phyloP scores from a whole-genome alignment of 2,888 invertebrate genomes.

The Unio delphinus region DNA sequence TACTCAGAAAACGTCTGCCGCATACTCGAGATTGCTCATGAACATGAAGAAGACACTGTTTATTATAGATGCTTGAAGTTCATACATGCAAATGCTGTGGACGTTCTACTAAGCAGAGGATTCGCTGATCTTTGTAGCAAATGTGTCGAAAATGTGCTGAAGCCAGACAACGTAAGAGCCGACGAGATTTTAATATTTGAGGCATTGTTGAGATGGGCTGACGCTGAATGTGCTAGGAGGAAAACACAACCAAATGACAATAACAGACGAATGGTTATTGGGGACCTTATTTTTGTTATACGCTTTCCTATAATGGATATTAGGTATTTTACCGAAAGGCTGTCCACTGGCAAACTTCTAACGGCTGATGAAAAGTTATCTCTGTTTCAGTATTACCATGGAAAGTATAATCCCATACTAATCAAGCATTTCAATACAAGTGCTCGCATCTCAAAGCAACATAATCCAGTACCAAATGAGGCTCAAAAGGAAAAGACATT shows the following conservation, averaged over 20 bases:
- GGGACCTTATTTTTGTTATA: conserved; percentile 11
- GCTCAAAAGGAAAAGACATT: too few relatives aligned
- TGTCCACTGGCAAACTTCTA: conserved; percentile 21
- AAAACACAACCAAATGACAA: conserved; percentile 14
- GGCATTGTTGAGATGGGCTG: conserved; percentile 25
- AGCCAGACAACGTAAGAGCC: conserved; percentile 25
- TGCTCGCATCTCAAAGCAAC: background rate
- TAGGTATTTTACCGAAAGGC: conserved; percentile 12
- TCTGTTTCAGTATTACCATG: conserved; percentile 26
- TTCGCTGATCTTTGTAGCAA: conserved; percentile 19
- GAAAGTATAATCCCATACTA: conserved; percentile 10
- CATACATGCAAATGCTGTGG: conserved; percentile 25
- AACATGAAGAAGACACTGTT: conserved; percentile 8
- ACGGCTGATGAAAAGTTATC: conserved; percentile 22
- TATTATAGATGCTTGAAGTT: conserved; percentile 24
- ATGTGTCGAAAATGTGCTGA: conserved; percentile 24
- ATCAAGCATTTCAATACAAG: conserved; percentile 12
- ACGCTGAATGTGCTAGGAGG: conserved; percentile 18
- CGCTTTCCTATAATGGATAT: conserved; percentile 26
- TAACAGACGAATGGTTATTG: conserved; percentile 22
- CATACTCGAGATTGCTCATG: conserved; percentile 21
- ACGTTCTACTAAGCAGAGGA: conserved; percentile 15
- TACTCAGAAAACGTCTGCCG: conserved; percentile 24
- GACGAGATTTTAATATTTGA: conserved; percentile 26
- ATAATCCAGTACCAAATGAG: too few relatives aligned